These are phyloP conservation scores for Chymomyza procnemis DNA, from an alignment of 2,888 invertebrate species.

Conservation along the genomic window DNA sequence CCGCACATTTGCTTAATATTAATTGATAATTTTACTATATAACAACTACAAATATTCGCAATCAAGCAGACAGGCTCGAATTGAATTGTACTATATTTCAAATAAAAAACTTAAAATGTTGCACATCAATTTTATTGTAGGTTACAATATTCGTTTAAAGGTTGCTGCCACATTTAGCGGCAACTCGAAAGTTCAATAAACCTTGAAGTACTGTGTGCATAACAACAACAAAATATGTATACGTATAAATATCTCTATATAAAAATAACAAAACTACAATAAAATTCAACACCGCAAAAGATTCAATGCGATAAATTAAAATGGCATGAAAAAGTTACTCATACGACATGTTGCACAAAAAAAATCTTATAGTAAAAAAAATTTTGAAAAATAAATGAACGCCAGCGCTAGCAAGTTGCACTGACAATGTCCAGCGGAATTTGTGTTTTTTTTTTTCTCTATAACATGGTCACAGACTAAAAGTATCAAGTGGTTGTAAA, in stretches of 20 bases:
- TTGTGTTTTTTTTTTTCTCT: neutral
- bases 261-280: neutral
- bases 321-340: conserved; percentile 53
- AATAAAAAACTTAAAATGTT: neutral
- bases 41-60: too few species aligned
- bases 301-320: conserved; percentile 55
- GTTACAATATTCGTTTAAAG: neutral
- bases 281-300: conserved; percentile 25
- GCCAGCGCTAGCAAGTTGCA: neutral
- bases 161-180: neutral
- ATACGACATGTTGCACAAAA: conserved; percentile 38
- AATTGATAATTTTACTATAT: too few species aligned
- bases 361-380: neutral
- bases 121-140: neutral
- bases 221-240: too few species aligned
- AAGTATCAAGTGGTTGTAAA: neutral
- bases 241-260: too few species aligned
- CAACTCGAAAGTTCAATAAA: neutral
- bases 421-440: conserved; percentile 48
- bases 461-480: neutral
- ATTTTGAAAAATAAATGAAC: neutral
- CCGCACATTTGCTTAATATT: too few species aligned
- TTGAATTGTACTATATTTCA: too few species aligned
- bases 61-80: too few species aligned
- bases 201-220: neutral